Evolutionary conservation across 2,113 vertebrate species (phyloP).

Genomic region (Verasper variegatus): DNA sequence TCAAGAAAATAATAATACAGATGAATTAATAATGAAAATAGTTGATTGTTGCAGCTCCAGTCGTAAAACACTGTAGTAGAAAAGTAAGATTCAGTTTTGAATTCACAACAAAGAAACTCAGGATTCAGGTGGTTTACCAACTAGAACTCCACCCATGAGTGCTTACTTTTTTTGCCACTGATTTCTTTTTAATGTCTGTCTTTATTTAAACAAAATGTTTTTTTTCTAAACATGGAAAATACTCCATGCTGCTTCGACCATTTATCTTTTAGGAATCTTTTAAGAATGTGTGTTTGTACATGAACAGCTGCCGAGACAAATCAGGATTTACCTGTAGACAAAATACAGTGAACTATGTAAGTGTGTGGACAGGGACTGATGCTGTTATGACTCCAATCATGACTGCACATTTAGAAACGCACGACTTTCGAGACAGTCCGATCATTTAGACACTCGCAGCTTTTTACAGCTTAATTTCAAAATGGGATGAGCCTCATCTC

Average conservation of each 20-base stretch:
- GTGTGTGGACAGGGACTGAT: conserved; percentile 2
- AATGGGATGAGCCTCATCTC: too few species aligned
- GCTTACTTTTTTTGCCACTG: conserved; percentile 41
- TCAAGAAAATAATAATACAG: neutral
- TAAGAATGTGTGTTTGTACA: conserved; percentile 6
- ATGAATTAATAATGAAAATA: conserved; percentile 9
- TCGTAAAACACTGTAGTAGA: conserved; percentile 9
- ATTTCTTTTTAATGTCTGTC: conserved; percentile 12
- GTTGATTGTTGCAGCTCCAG: neutral
- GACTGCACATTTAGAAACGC: neutral
- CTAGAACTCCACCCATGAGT: conserved; percentile 22
- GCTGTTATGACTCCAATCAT: neutral
- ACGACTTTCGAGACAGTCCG: neutral
- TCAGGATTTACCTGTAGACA: conserved; percentile 39
- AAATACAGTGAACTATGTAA: conserved; percentile 29
- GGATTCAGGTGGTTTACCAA: conserved; percentile 32
- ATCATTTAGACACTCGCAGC: neutral
- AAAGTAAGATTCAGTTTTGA: conserved; percentile 9
- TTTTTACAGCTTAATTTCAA: neutral
- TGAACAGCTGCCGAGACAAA: conserved; percentile 12
- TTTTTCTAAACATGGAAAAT: conserved; percentile 13
- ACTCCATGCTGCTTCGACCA: conserved; percentile 5
- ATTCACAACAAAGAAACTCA: conserved; percentile 46
- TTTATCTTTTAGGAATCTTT: conserved; percentile 27
- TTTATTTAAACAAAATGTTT: conserved; percentile 1